These are phyloP conservation scores for Aphidius ervi DNA, from an alignment of 1,140 invertebrate species.

Conservation along the genomic window DNA sequence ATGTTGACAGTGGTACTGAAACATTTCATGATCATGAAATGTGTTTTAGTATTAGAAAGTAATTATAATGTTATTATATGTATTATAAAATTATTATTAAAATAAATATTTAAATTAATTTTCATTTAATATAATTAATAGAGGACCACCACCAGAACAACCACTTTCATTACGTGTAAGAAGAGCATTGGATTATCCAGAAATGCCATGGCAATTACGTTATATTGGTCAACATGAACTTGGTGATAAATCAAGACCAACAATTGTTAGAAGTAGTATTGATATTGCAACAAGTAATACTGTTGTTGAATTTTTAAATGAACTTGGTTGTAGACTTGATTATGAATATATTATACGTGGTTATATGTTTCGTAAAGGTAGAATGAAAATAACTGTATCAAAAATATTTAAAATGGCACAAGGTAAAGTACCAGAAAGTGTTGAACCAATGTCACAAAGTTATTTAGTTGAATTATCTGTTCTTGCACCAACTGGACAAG, in stretches of 20 bases:
- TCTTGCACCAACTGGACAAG: slow-evolving; percentile 88
- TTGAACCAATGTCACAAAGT: slow-evolving; percentile 86
- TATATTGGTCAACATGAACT: slow-evolving; percentile 89
- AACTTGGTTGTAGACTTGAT: slow-evolving; percentile 85
- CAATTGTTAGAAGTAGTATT: slow-evolving; percentile 84
- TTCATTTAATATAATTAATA: slow-evolving; percentile 34
- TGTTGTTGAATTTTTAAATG: slow-evolving; percentile 86
- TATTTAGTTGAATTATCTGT: slow-evolving; percentile 93
- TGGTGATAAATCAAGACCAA: slow-evolving; percentile 82
- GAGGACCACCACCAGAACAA: slow-evolving; percentile 52
- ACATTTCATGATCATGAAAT: slow-evolving; percentile 89
- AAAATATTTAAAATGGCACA: slow-evolving; percentile 87
- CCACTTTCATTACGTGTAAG: slow-evolving; percentile 71
- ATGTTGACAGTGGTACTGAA: slow-evolving; percentile 81
- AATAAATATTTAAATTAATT: slow-evolving; percentile 12
- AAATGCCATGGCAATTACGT: slow-evolving; percentile 81
- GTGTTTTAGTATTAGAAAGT: slow-evolving; percentile 72
- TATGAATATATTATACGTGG: slow-evolving; percentile 93
- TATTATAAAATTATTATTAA: not conserved
- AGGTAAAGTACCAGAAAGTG: slow-evolving; percentile 63
- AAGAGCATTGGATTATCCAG: slow-evolving; percentile 69
- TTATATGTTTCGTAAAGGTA: slow-evolving; percentile 92
- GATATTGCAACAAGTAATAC: slow-evolving; percentile 88
- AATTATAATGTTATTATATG: slow-evolving; percentile 6
- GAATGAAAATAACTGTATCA: slow-evolving; percentile 95